These are phyloP conservation scores for Esox masquinongy DNA, from an alignment of 2,797 vertebrate genomes.

Conservation along the genomic window DNA sequence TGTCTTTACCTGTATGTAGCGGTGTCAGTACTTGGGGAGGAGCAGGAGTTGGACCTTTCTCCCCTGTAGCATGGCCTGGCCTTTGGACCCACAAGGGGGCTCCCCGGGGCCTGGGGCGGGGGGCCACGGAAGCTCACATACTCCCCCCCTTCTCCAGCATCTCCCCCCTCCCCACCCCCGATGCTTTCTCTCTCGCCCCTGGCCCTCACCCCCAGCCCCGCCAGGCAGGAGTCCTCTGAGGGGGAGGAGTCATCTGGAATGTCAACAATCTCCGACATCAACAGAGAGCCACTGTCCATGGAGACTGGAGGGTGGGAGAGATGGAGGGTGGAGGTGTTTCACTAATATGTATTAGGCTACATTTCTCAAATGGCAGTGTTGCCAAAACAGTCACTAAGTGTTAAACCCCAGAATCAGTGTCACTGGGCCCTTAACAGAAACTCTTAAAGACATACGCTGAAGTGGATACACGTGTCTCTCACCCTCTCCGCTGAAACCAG, in stretches of 20 bases:
- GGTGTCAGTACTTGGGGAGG: conserved; percentile 82
- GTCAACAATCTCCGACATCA: conserved; percentile 92
- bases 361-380: background rate
- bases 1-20: background rate
- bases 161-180: conserved; percentile 66
- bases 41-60: conserved; percentile 93
- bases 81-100: conserved; percentile 76
- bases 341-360: background rate
- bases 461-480: conserved; percentile 24
- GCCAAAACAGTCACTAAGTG: background rate
- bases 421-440: too few relatives aligned
- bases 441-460: background rate
- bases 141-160: conserved; percentile 74
- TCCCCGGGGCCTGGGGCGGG: conserved; percentile 68
- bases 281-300: conserved; percentile 91
- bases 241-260: conserved; percentile 93
- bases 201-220: conserved; percentile 73
- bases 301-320: conserved; percentile 73
- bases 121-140: conserved; percentile 64
- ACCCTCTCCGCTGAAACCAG: conserved; percentile 92
- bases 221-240: conserved; percentile 93
- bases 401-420: too few relatives aligned
- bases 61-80: conserved; percentile 79
- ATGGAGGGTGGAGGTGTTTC: background rate
- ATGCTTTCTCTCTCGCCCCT: conserved; percentile 77